Evolutionary conservation across 2,113 vertebrate genomes (phyloP).

Genomic region (Mellivora capensis): DNA sequence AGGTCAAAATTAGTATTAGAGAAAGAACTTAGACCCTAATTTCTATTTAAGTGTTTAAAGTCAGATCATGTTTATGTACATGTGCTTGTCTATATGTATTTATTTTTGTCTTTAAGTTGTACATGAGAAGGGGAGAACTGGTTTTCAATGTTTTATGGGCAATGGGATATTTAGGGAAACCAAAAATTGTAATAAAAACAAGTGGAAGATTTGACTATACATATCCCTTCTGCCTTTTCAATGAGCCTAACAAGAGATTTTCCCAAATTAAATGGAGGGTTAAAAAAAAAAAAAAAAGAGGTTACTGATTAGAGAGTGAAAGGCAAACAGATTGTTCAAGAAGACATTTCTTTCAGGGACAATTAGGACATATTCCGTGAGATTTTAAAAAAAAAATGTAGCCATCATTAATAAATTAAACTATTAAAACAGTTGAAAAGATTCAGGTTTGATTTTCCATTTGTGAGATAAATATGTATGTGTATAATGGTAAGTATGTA

Average conservation of each 20-base stretch:
- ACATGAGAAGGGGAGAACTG: not conserved
- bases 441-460: not conserved
- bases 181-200: not conserved
- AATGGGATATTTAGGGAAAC: not conserved
- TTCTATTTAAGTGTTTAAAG: not conserved
- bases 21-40: not conserved
- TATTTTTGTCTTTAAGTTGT: not conserved
- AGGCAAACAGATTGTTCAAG: not conserved
- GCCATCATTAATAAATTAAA: slow-evolving; percentile 8
- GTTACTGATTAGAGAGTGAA: not conserved
- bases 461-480: not conserved
- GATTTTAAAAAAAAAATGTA: not conserved
- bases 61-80: not conserved
- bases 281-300: not conserved
- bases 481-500: not conserved
- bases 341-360: not conserved
- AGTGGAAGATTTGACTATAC: not conserved
- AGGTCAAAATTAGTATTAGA: not conserved
- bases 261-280: not conserved
- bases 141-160: not conserved
- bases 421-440: not conserved
- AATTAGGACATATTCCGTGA: not conserved
- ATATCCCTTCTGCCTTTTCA: not conserved
- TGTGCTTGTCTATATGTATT: not conserved
- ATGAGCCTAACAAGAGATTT: not conserved